Conservation (phyloP, 2,888 invertebrate genomes). For the Drosophila leonis region DNA sequence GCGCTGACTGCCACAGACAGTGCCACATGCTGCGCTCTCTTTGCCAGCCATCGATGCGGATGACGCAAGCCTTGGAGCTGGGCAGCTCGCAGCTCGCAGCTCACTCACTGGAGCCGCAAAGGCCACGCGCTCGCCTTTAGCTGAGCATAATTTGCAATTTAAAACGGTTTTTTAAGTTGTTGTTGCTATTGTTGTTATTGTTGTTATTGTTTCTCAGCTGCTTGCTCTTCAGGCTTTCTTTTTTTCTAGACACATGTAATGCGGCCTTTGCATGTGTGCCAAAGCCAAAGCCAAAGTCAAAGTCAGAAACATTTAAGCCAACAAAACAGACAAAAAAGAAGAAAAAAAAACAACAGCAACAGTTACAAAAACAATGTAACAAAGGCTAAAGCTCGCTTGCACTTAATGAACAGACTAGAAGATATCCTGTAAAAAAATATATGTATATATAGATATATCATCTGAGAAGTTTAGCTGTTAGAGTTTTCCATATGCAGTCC, state of each 20-base stretch:
- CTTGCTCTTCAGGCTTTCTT: constrained; percentile 8
- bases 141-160: constrained; percentile 68
- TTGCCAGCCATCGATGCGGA: constrained; percentile 9
- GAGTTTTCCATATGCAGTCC: too few relatives aligned
- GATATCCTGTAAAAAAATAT: neutral
- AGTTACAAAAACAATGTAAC: constrained; percentile 49
- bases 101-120: constrained; percentile 11
- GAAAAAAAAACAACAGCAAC: constrained; percentile 29
- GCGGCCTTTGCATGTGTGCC: constrained; percentile 19
- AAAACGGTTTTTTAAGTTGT: constrained; percentile 37
- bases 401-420: too few relatives aligned
- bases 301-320: constrained; percentile 38
- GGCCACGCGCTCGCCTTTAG: constrained; percentile 32
- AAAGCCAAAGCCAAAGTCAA: constrained; percentile 12
- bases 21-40: constrained; percentile 26
- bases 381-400: constrained; percentile 12
- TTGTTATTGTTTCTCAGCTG: constrained; percentile 1
- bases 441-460: neutral
- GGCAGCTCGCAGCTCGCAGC: neutral
- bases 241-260: constrained; percentile 17
- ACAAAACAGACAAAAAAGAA: constrained; percentile 17
- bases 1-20: constrained; percentile 5
- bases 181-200: neutral
- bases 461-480: too few relatives aligned
- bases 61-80: constrained; percentile 37